Base-by-base conservation (phyloP, 2,113 vertebrate genomes). In the Struthidea cinerea region DNA sequence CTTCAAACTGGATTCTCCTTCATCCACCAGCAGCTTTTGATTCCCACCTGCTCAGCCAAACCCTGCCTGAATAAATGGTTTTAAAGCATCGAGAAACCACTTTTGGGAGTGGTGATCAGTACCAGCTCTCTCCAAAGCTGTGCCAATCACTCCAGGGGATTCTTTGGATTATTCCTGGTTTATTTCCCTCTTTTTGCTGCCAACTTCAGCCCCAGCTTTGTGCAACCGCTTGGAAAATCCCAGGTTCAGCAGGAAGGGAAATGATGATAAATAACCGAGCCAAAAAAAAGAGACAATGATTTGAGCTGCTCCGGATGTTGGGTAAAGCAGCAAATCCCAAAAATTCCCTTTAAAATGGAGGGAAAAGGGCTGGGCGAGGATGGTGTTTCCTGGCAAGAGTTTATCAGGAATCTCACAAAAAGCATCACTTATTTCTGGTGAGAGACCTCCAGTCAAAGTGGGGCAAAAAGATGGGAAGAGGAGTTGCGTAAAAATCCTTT, bases 71-170 rank as follows among this genome's bases (percentile, higher is more conserved):
- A 52, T 41, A 37, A 74, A 67, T 27, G 37, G 6, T 22, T 41
- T 76, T 32, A 52, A 56, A 93, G 44, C 55, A 6, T 1, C 23
- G 57, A 64, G 63, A 71, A 56, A 24, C 7, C 11, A 33, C 32
- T 41, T 69, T 44, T 24, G 30, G 52, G 14, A 23, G 21, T 2
- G 30, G 14, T 1, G 7, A 78, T 24, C 0, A 0, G 28, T 4
- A 3, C 33, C 71, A n/a, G 41, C 39, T 42, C 79, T 79, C 64
- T 77, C 60, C n/a, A 77, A 63, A 65, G 55, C 60, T 21, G 3
- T 75, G 14, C 44, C 63, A 41, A 39, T 68, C 42, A 56, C 41
- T 71, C 44, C 32, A 37, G 75, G 24, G 30, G 28, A 87, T 90
- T 79, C 37, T 87, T 93, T 57, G 33, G 41, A 64, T 85, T 76